These are phyloP conservation scores for Danionella dracula DNA, from an alignment of 2,797 vertebrate species.

Conservation along the genomic window DNA sequence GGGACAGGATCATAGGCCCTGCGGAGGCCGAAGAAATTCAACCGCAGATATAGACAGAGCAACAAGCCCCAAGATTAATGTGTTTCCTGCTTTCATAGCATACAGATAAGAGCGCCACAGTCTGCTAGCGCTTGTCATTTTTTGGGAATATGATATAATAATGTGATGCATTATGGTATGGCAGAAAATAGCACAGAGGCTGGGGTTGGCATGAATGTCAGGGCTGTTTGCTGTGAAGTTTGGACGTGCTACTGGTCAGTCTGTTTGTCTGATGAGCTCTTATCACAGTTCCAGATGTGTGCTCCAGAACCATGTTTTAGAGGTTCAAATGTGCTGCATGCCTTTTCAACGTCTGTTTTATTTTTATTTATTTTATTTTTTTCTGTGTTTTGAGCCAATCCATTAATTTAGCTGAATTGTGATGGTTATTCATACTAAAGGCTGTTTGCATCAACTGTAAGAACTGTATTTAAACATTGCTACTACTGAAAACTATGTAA, in stretches of 20 bases:
- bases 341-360: too few relatives aligned
- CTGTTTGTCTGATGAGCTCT: slow-evolving; percentile 8
- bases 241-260: background rate
- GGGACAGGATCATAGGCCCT: slow-evolving; percentile 45
- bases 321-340: too few relatives aligned
- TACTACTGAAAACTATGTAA: too few relatives aligned
- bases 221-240: background rate
- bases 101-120: slow-evolving; percentile 27
- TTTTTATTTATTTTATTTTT: too few relatives aligned
- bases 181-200: slow-evolving; percentile 13
- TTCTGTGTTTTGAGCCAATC: too few relatives aligned
- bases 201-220: background rate
- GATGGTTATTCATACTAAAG: too few relatives aligned
- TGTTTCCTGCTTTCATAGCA: slow-evolving; percentile 39
- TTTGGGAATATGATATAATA: slow-evolving; percentile 41
- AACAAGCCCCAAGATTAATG: slow-evolving; percentile 41
- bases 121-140: slow-evolving; percentile 33
- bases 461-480: too few relatives aligned
- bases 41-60: slow-evolving; percentile 43
- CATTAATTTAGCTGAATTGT: too few relatives aligned
- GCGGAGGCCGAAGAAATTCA: slow-evolving; percentile 42
- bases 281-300: slow-evolving; percentile 27
- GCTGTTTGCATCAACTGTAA: too few relatives aligned
- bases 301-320: too few relatives aligned
- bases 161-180: slow-evolving; percentile 19